Percentiles rank a stretch among this genome's conserved stretches.
Conservation (phyloP, 1,140 invertebrate genomes). For the Heterodera carotae region DNA sequence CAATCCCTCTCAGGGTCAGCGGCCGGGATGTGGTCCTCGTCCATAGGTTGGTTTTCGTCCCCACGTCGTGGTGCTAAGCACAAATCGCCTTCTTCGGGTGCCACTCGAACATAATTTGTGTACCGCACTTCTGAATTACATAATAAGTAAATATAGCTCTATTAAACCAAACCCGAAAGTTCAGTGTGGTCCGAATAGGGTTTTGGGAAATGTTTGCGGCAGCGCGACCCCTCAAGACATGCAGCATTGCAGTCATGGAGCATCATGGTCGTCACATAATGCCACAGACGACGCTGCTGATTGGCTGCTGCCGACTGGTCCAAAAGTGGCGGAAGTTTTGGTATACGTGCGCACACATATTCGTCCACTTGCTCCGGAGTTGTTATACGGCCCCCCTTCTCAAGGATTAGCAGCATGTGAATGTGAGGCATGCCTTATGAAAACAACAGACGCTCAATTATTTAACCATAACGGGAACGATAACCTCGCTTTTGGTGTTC, state of each 20-base stretch:
- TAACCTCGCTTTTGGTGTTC: conserved; percentile 12
- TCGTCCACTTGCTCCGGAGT: neutral
- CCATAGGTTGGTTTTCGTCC: neutral
- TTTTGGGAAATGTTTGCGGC: neutral
- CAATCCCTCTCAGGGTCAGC: neutral
- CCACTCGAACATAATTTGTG: neutral
- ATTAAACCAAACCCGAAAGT: neutral
- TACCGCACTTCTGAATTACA: neutral
- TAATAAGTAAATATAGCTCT: neutral
- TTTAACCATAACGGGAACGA: neutral
- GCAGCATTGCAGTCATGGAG: neutral
- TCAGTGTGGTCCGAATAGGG: neutral
- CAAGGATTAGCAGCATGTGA: neutral
- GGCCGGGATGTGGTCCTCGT: neutral
- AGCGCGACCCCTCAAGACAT: neutral
- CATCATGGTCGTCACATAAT: neutral
- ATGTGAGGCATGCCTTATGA: neutral
- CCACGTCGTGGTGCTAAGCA: neutral
- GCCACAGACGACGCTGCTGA: neutral
- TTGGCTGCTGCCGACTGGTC: neutral
- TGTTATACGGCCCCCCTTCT: neutral
- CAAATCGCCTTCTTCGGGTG: neutral
- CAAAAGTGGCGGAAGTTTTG: neutral
- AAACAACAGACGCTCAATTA: neutral
- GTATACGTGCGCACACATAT: neutral